Evolutionary conservation across 2,888 invertebrate species (phyloP), one percentile per base, ranked within the genome.

Genomic region (Drosophila suboccidentalis): DNA sequence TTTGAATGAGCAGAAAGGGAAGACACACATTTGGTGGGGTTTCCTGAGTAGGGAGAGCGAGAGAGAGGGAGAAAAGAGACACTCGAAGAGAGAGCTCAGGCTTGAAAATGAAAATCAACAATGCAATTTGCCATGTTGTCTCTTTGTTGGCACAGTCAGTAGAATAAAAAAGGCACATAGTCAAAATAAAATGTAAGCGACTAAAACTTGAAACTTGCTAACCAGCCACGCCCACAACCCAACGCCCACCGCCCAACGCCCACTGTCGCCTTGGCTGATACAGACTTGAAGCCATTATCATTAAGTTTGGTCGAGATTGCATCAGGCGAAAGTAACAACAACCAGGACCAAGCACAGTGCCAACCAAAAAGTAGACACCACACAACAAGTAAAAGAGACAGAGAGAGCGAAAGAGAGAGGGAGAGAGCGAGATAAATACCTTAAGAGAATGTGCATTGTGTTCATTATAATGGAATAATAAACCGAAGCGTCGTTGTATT

Each of bases 31-130:
- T 83, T 70, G 71, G 67, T 63, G 58, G 65, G 75, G 71, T 49
- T 76, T 78, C 65, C 65, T 69, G 74, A 15, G 72, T 4, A n/a
- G 13, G 19, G 47, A 32, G 26, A 15, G 57, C 2, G 44, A 4
- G 32, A 4, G 32, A n/a, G 41, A 6, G 22, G 11, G 36, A 9
- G 58, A 3, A 44, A 38, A 44, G 64, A 53, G 32, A 70, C 63
- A 75, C 75, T 75, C 61, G 57, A 59, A 62, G 59, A 59, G 75
- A 74, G 49, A 59, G 71, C 73, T 78, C 71, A 85, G 88, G 89
- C 86, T 88, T 90, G 84, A 87, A 87, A 87, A 87, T 87, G 76
- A 90, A 87, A 90, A 87, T 87, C 82, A 87, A 87, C 90, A 90
- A 90, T 90, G 87, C 90, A 88, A 90, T 90, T 86, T 89, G 87